phyloP scores from a whole-genome alignment of 2,888 invertebrate species.

The Patella pellucida region DNA sequence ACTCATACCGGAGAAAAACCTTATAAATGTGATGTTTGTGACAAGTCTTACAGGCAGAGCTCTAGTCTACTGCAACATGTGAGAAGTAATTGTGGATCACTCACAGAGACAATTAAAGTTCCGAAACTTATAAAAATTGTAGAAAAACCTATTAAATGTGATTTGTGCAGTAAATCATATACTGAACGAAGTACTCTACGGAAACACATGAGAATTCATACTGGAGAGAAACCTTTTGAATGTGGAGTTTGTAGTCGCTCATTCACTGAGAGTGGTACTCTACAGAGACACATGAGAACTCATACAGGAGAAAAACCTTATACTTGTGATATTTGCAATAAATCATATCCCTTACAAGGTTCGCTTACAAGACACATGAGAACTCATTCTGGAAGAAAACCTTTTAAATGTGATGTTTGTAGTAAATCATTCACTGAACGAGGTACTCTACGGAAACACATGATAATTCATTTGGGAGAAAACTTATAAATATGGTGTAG shows the following conservation, averaged over 20 bases:
- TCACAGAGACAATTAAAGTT: neutral
- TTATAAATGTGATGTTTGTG: neutral
- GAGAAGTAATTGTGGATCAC: neutral
- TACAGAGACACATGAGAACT: neutral
- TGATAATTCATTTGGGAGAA: neutral
- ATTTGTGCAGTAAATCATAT: neutral
- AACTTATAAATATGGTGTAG: neutral
- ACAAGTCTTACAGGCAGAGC: neutral
- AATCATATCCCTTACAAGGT: neutral
- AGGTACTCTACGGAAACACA: neutral
- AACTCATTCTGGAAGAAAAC: neutral
- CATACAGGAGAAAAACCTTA: neutral
- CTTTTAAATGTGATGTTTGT: neutral
- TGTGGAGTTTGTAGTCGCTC: neutral
- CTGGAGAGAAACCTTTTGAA: neutral
- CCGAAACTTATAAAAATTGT: neutral
- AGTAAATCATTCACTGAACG: neutral
- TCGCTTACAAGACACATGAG: neutral
- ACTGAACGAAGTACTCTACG: neutral
- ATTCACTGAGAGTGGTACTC: neutral
- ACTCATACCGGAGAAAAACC: neutral
- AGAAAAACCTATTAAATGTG: neutral
- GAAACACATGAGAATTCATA: neutral
- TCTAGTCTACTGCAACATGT: neutral
- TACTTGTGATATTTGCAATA: neutral